These are phyloP conservation scores for Cybosia mesomella DNA, from an alignment of 2,888 invertebrate genomes.

Conservation along the genomic window DNA sequence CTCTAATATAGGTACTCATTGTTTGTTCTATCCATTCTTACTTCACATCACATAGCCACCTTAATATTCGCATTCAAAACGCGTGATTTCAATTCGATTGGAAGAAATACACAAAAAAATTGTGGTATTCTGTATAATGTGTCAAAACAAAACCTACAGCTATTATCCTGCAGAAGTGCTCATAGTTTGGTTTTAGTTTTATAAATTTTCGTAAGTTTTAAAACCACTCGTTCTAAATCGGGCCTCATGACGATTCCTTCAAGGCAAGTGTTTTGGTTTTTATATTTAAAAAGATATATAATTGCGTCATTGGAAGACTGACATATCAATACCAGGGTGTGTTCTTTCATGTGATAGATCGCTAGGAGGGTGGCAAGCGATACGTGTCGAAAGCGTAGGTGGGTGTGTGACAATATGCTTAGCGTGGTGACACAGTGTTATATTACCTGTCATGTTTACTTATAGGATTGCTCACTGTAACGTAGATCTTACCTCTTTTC, in stretches of 20 bases:
- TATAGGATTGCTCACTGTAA: constrained; percentile 10
- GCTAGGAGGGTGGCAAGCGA: constrained; percentile 17
- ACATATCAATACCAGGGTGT: constrained; percentile 2
- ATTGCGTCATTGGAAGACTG: background rate
- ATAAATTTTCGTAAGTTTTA: too few relatives aligned
- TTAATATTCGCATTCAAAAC: too few relatives aligned
- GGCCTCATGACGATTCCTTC: background rate
- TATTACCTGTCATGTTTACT: constrained; percentile 20
- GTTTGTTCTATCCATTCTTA: too few relatives aligned
- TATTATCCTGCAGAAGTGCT: too few relatives aligned
- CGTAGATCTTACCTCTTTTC: background rate
- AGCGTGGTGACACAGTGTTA: constrained; percentile 17
- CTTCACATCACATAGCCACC: too few relatives aligned
- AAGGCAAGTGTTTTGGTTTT: background rate
- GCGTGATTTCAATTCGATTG: too few relatives aligned
- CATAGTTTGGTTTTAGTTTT: too few relatives aligned
- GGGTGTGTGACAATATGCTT: constrained; percentile 23
- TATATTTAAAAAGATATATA: background rate
- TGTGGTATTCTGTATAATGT: too few relatives aligned
- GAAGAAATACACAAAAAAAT: too few relatives aligned
- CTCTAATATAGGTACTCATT: too few relatives aligned
- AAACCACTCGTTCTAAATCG: too few relatives aligned
- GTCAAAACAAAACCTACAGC: too few relatives aligned
- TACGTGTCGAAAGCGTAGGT: constrained; percentile 15
- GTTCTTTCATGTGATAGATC: constrained; percentile 13